Base-by-base conservation (phyloP, 2,888 invertebrate species). In the Apamea monoglypha region DNA sequence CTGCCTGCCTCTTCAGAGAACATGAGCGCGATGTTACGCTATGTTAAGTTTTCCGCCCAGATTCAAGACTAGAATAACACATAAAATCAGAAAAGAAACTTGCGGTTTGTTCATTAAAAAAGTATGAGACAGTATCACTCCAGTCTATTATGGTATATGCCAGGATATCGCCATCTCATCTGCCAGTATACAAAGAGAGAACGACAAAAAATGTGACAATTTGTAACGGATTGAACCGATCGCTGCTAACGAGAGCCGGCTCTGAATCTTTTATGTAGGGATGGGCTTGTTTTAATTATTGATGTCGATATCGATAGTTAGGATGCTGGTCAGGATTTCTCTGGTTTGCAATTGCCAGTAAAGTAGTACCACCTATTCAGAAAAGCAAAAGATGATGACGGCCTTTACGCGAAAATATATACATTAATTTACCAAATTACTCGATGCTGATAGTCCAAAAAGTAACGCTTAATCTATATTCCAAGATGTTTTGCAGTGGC, bases 241-340 rank as follows among this genome's bases (percentile, higher is more conserved):
- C 88, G 85, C 79, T 87, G 89, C 91, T 92, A 92, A 92, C 92
- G 91, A 92, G 91, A 88, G 88, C 87, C 74, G 86, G 85, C 89
- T 84, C 87, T 76, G 89, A 91, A 91, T 91, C 88, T 91, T 91
- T 89, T 89, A 88, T 84, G 59, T 89, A 89, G 90, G 66, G 90
- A 83, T 73, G 90, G 40, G 47, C 59, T 47, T 67, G 76, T 66
- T 73, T 83, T 82, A 79, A 81, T 88, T 88, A 84, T 70, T 73
- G 44, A 70, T 61, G n/a, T 79, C 84, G 87, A 84, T 86, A 85
- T 89, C 87, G 84, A 85, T 79, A 76, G 6, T 40, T 70, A 25
- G 7, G 40, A 18, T 5, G 10, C 4, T 47, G 74, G 74, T 72
- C 66, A 53, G 5, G 21, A 56, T 36, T 29, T 56, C 5, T 68